A percentile compares a stretch with the other conserved stretches of the same genome.
Conservation (phyloP, 2,888 invertebrate species). For the Athrips mouffetella region DNA sequence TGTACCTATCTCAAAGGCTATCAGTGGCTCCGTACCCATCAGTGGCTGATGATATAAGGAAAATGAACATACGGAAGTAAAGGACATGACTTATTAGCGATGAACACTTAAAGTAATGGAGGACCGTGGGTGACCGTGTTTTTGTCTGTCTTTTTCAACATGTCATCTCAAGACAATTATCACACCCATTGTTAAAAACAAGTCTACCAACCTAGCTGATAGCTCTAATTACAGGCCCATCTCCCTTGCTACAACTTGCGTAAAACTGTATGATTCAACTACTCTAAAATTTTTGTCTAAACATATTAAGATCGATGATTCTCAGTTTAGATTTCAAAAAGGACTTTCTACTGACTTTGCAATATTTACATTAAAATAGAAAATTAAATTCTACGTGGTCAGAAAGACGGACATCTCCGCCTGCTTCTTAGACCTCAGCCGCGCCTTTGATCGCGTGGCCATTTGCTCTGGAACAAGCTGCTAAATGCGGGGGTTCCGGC, state of each 20-base stretch:
- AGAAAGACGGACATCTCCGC: constrained; percentile 16
- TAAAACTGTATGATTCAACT: constrained; percentile 19
- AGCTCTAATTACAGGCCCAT: constrained; percentile 22
- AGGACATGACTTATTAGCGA: no score
- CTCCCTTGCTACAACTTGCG: constrained; percentile 19
- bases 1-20: no score
- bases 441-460: no score
- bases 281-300: constrained; percentile 12
- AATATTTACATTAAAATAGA: constrained; percentile 21
- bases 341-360: constrained; percentile 23
- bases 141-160: no score
- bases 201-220: constrained; percentile 17
- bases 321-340: constrained; percentile 24
- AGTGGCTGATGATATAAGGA: not conserved
- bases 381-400: constrained; percentile 14
- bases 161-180: constrained; percentile 19
- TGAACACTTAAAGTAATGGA: no score
- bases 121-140: no score
- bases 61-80: no score
- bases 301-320: constrained; percentile 15
- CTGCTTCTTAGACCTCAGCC: constrained; percentile 22
- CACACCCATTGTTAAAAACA: constrained; percentile 20
- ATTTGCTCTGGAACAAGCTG: not conserved
- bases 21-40: constrained; percentile 7
- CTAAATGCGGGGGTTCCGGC: not conserved